Conservation (phyloP, 2,888 invertebrate genomes). For the Thyatira batis region DNA sequence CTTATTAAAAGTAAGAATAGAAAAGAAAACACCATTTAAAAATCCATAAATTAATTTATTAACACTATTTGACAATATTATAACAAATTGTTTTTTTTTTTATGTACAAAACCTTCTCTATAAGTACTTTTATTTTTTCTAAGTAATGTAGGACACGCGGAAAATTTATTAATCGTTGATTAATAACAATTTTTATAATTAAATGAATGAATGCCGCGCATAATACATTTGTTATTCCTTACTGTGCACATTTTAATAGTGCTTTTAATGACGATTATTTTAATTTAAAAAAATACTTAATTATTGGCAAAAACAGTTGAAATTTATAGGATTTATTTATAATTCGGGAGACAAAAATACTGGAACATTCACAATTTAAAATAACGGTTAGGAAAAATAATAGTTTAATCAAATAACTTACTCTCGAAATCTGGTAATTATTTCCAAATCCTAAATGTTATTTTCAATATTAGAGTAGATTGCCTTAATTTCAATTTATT, state of each 20-base stretch:
- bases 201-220: neutral
- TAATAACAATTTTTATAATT: neutral
- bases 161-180: slow-evolving; percentile 6
- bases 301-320: neutral
- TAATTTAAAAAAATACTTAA: neutral
- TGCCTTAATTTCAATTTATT: slow-evolving; percentile 22
- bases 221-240: neutral
- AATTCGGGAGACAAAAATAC: neutral
- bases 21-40: slow-evolving; percentile 39
- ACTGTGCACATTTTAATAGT: neutral
- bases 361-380: neutral
- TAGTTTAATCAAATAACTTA: neutral
- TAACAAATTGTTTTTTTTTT: slow-evolving; percentile 66
- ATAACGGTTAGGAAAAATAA: too few relatives aligned
- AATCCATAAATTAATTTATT: slow-evolving; percentile 81
- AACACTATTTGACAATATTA: slow-evolving; percentile 78
- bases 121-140: slow-evolving; percentile 35
- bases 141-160: slow-evolving; percentile 20
- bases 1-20: too few relatives aligned
- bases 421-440: neutral
- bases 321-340: neutral
- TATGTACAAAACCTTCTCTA: slow-evolving; percentile 73
- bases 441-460: neutral
- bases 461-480: neutral
- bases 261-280: neutral